A percentile compares a stretch with the other conserved stretches of the same genome.
Evolutionary conservation across 2,797 vertebrate species (phyloP).

Genomic region (Muscicapa striata): DNA sequence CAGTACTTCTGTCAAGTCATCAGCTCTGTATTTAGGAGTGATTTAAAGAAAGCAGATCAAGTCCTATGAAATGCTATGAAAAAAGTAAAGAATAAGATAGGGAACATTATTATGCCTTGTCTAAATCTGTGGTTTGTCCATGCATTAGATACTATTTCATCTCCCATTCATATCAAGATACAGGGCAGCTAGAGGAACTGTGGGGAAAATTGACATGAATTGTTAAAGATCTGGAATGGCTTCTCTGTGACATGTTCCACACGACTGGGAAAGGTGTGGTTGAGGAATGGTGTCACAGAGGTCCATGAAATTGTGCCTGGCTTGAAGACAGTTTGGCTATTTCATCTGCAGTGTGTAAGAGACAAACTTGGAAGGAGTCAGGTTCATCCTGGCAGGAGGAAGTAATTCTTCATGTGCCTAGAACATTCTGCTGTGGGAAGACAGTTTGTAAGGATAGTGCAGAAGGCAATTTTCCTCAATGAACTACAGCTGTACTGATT

Average conservation of each 20-base stretch:
- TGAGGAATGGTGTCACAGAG: neutral
- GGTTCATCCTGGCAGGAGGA: neutral
- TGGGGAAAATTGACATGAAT: fast-evolving
- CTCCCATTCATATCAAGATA: neutral
- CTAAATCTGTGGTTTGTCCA: neutral
- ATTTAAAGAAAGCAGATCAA: neutral
- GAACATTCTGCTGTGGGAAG: neutral
- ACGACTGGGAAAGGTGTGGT: neutral
- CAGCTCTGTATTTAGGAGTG: neutral
- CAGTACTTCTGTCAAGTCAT: neutral
- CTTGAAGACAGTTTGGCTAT: neutral
- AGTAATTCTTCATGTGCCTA: neutral
- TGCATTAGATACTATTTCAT: neutral
- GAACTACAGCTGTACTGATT: no score
- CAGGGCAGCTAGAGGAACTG: neutral
- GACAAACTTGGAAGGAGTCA: neutral
- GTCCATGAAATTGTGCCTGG: neutral
- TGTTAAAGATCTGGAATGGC: neutral
- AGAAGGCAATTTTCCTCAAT: no score
- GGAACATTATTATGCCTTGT: neutral
- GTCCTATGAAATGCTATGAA: neutral
- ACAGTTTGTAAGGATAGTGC: no score
- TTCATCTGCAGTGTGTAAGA: neutral
- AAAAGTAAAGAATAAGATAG: neutral
- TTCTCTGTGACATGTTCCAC: neutral